phyloP scores from a whole-genome alignment of 2,113 vertebrate genomes.

The Anser brachyrhynchus region DNA sequence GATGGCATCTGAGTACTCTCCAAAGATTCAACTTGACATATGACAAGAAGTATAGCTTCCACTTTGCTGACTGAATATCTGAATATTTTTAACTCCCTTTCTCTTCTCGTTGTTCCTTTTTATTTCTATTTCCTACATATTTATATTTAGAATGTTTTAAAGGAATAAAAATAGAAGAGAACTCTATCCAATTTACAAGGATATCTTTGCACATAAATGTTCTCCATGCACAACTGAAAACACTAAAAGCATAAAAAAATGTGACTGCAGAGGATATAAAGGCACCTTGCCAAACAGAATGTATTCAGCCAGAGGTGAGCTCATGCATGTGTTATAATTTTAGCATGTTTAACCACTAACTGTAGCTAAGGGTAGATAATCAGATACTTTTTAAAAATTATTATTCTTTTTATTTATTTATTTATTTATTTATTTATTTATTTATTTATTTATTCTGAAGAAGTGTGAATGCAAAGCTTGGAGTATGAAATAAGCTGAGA shows the following conservation, averaged over 20 bases:
- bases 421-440: too few relatives aligned
- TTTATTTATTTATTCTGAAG: not conserved
- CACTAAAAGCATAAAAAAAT: constrained; percentile 21
- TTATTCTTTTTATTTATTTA: too few relatives aligned
- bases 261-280: constrained; percentile 18
- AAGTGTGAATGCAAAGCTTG: not conserved
- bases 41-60: not conserved
- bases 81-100: constrained; percentile 16
- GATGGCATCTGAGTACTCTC: not conserved
- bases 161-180: constrained; percentile 42
- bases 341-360: not conserved
- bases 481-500: not conserved
- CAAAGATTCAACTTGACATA: not conserved
- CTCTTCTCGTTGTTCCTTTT: not conserved
- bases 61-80: not conserved
- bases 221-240: constrained; percentile 16
- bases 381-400: not conserved
- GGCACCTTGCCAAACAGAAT: constrained; percentile 3
- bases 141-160: constrained; percentile 44
- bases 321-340: not conserved
- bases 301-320: not conserved
- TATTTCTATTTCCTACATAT: not conserved
- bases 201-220: constrained; percentile 30
- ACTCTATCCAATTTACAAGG: constrained; percentile 18
- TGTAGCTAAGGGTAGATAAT: not conserved